These are phyloP conservation scores for Rostratula benghalensis DNA, from an alignment of 2,113 vertebrate species.

Conservation along the genomic window DNA sequence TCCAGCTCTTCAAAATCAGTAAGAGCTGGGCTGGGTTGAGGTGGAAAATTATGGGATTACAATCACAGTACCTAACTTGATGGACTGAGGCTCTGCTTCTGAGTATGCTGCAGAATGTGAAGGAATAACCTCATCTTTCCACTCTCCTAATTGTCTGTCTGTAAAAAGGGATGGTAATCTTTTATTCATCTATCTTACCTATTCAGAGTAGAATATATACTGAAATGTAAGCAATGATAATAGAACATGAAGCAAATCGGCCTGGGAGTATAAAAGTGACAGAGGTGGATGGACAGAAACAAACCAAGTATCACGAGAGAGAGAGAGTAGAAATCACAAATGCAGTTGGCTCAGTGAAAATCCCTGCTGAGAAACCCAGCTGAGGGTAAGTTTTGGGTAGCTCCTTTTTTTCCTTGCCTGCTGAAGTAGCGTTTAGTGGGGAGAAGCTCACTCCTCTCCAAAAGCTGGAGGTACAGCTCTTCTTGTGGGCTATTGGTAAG, in stretches of 20 bases:
- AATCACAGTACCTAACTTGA: accelerated
- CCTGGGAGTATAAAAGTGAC: neutral
- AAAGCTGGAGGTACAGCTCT: neutral
- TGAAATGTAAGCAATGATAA: neutral
- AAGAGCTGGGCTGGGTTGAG: neutral
- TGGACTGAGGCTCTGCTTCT: neutral
- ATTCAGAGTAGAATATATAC: neutral
- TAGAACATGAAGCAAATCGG: neutral
- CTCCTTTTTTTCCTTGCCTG: neutral
- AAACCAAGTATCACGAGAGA: neutral
- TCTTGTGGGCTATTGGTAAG: neutral
- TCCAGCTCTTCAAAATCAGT: neutral
- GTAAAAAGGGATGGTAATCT: neutral
- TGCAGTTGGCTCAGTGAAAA: neutral
- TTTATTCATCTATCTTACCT: neutral
- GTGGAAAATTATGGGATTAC: neutral
- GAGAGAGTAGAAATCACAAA: neutral
- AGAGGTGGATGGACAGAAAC: neutral
- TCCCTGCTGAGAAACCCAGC: neutral
- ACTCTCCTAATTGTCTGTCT: neutral
- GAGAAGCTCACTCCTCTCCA: neutral
- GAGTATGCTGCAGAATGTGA: neutral
- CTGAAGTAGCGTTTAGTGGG: neutral
- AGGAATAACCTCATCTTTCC: neutral
- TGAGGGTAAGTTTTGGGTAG: neutral